Base-by-base conservation (phyloP, 2,797 vertebrate genomes). In the Myotis findleyi region DNA sequence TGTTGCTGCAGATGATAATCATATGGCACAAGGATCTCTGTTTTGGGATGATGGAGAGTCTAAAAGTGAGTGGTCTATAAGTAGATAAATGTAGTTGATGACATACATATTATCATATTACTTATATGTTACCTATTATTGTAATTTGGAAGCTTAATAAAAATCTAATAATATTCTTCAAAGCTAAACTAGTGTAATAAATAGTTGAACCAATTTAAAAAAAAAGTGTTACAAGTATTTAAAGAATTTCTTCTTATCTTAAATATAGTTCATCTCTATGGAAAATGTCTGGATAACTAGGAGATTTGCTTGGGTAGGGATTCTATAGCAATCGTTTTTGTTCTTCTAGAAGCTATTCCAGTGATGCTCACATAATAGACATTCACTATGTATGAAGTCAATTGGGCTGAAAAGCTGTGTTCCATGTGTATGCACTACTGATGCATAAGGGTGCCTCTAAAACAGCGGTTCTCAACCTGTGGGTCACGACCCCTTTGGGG, bases 1-100 rank as follows among this genome's bases (percentile, higher is more conserved):
- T 18, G 98, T 99, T 95, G 99, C 99, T 93, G 96, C 97, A 88
- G 95, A 99, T 98, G 96, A 81, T 89, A 0, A 44, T 96, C 97
- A 95, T 53, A 94, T 0, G 98, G 99, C 99, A 59, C 23, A 97
- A 57, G 99, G 99, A 87, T 98, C 97, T 1, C 96, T 99, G 84
- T 99, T 99, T 97, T 99, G 99, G 99, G 99, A 99, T 51, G 98
- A 99, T 62, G 99, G 99, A 84, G 98, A 99, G 11, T 98, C 98
- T 94, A 99, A 99, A 80, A 98, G 99, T 99, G 95, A 98, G 98
- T 94, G 17, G 30, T 36, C 21, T 1, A 33, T 57, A 38, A 71
- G 0, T 23, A 81, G 23, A 64, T 20, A 53, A 88, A 68, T 23
- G 2, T 66, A 57, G 44, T 36, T 62, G 49, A 44, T 38, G 7